Evolutionary conservation across 2,888 invertebrate genomes (phyloP).

Genomic region (Noctuana brunneofusca): DNA sequence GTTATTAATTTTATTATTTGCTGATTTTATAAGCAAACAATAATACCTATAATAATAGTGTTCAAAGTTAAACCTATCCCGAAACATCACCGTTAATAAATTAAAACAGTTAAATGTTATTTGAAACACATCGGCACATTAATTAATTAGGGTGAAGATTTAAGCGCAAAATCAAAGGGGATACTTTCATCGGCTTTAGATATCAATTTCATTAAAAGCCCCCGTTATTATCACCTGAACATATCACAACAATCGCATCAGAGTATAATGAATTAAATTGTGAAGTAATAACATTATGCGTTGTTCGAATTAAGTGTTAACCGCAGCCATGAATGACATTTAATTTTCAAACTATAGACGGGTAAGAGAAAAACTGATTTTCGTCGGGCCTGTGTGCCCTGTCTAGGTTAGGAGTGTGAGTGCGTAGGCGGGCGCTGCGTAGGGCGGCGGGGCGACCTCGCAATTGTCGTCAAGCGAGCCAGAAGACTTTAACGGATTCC

Average conservation of each 20-base stretch:
- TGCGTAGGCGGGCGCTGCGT: slow-evolving; percentile 46
- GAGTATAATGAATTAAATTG: slow-evolving; percentile 77
- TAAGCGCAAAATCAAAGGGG: slow-evolving; percentile 19
- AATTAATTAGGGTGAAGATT: slow-evolving; percentile 28
- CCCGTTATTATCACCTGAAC: slow-evolving; percentile 63
- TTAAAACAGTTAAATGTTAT: slow-evolving; percentile 7
- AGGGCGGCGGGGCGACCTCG: slow-evolving; percentile 40
- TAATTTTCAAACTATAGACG: slow-evolving; percentile 78
- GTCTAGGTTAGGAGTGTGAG: slow-evolving; percentile 55
- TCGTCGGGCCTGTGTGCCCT: slow-evolving; percentile 54
- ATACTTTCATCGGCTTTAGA: slow-evolving; percentile 43
- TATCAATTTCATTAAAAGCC: slow-evolving; percentile 77
- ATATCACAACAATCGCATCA: slow-evolving; percentile 63
- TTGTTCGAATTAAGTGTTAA: slow-evolving; percentile 77
- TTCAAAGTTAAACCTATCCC: neutral
- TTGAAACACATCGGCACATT: slow-evolving; percentile 18
- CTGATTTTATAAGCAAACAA: too few relatives aligned
- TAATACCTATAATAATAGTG: too few relatives aligned
- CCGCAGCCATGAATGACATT: slow-evolving; percentile 78
- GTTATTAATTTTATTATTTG: too few relatives aligned
- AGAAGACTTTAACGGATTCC: slow-evolving; percentile 55
- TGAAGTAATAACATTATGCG: slow-evolving; percentile 74
- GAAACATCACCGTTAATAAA: neutral
- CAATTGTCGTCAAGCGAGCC: slow-evolving; percentile 39
- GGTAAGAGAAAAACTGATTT: slow-evolving; percentile 74